These are phyloP conservation scores for Nomada hirtipes DNA, from an alignment of 2,888 invertebrate species.

Conservation along the genomic window DNA sequence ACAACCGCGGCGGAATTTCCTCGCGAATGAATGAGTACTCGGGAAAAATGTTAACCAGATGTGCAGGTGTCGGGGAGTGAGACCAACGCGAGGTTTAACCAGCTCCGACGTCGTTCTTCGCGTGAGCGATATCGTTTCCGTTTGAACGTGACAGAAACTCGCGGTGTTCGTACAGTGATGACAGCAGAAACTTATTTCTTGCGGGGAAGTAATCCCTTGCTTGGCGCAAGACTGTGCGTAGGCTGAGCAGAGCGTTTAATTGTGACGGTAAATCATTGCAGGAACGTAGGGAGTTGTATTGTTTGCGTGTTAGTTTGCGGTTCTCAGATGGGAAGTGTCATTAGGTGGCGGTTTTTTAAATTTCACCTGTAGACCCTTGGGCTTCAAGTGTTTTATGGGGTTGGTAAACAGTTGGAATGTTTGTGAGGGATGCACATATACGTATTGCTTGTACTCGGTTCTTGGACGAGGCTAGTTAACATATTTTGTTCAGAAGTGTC, in stretches of 20 bases:
- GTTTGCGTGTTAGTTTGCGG: neutral
- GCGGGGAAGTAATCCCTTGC: neutral
- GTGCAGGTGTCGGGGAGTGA: conserved; percentile 34
- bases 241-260: conserved; percentile 3
- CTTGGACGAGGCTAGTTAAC: no score
- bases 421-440: no score
- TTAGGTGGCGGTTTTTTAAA: neutral
- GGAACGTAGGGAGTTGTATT: neutral
- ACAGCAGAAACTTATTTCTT: conserved; percentile 22
- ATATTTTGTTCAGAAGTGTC: neutral
- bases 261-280: conserved; percentile 9
- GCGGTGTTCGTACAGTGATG: neutral
- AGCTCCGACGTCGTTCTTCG: neutral
- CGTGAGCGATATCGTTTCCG: conserved; percentile 12
- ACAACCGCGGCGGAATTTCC: conserved; percentile 48
- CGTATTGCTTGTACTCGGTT: no score
- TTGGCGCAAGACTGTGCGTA: neutral
- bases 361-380: neutral
- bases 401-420: no score
- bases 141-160: conserved; percentile 6
- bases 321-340: neutral
- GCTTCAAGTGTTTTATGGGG: neutral
- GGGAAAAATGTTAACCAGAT: conserved; percentile 36
- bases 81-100: conserved; percentile 29
- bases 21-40: conserved; percentile 28